These are phyloP conservation scores for Pogonognathellus flavescens DNA, from an alignment of 1,140 invertebrate genomes.

Conservation along the genomic window DNA sequence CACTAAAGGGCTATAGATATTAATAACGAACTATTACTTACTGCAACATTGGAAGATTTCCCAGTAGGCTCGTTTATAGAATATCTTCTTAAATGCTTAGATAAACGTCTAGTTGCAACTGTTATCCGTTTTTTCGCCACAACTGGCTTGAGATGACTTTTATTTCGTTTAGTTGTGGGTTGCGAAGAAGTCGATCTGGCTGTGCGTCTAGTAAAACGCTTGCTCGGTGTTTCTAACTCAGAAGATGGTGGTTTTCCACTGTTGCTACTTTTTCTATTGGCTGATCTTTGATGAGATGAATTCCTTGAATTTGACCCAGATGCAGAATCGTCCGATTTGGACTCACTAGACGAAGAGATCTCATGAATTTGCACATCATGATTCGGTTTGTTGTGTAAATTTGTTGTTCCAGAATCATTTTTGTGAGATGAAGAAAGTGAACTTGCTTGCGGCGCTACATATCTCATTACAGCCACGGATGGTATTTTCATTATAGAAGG, in stretches of 20 bases:
- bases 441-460: neutral
- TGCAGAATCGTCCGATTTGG: too few relatives aligned
- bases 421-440: neutral
- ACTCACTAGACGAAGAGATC: slow-evolving; percentile 64
- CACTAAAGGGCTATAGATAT: too few relatives aligned
- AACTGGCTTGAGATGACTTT: neutral
- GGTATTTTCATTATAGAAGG: slow-evolving; percentile 1
- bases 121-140: neutral
- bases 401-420: neutral
- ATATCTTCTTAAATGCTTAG: neutral
- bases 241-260: too few relatives aligned
- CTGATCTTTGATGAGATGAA: too few relatives aligned
- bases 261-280: too few relatives aligned
- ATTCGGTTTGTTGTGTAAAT: neutral
- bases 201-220: too few relatives aligned
- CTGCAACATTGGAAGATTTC: neutral
- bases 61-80: neutral
- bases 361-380: slow-evolving; percentile 64
- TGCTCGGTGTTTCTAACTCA: too few relatives aligned
- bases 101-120: neutral
- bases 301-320: too few relatives aligned
- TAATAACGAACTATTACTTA: neutral
- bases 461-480: slow-evolving; percentile 1
- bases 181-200: too few relatives aligned
- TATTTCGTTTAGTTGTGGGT: neutral